phyloP scores from a whole-genome alignment of 2,888 invertebrate genomes.

The Gnatocerus cornutus region DNA sequence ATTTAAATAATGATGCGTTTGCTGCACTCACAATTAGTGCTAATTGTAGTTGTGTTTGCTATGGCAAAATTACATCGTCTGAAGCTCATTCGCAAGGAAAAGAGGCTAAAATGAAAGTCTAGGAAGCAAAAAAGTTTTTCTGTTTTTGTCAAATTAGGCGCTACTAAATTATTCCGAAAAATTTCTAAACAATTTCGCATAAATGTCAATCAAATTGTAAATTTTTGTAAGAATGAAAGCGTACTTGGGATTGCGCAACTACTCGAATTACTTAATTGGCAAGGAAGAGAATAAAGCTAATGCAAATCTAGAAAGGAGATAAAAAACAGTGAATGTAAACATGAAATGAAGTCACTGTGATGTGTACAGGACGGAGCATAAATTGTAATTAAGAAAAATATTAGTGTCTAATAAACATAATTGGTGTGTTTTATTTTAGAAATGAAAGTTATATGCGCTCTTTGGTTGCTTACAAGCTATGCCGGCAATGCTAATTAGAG shows the following conservation, averaged over 20 bases:
- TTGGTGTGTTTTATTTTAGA: constrained; percentile 24
- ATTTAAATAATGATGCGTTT: not conserved
- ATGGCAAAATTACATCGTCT: no score
- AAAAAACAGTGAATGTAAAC: constrained; percentile 6
- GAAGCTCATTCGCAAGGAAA: no score
- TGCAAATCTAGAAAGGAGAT: not conserved
- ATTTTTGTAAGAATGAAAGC: constrained; percentile 28
- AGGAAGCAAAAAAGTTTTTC: no score
- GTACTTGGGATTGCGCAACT: constrained; percentile 11
- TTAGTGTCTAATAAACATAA: constrained; percentile 27
- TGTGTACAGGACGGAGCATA: not conserved
- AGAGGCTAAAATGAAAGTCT: no score
- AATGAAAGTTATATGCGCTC: constrained; percentile 34
- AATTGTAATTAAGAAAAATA: constrained; percentile 29
- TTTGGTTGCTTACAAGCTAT: constrained; percentile 16
- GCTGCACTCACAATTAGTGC: not conserved
- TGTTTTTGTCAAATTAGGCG: no score
- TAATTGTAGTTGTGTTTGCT: not conserved
- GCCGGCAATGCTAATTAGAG: constrained; percentile 23
- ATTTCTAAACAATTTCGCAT: not conserved
- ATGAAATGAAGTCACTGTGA: not conserved
- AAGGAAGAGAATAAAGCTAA: no score
- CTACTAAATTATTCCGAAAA: no score
- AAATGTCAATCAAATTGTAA: constrained; percentile 5
- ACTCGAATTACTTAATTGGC: not conserved